Evolutionary conservation across 1,140 invertebrate genomes (phyloP).

Genomic region (Drosophila kohkoa): DNA sequence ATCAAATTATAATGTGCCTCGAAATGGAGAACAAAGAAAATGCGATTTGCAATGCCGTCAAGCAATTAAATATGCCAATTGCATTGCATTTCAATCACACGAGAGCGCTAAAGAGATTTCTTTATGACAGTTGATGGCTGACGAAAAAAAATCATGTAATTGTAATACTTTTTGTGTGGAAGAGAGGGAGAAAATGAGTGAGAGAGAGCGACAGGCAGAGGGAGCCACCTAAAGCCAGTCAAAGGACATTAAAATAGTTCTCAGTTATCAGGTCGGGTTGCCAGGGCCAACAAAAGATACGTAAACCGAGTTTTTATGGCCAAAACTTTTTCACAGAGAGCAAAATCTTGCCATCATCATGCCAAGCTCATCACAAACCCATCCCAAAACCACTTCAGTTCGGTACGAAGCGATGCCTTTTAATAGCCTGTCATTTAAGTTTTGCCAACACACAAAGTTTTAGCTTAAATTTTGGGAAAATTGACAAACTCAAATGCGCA

Average conservation of each 20-base stretch:
- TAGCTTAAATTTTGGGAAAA: slow-evolving; percentile 1
- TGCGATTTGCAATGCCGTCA: not conserved
- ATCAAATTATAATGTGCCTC: not conserved
- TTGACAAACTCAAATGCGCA: not conserved
- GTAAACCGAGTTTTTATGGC: slow-evolving; percentile 16
- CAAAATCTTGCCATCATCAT: too few species aligned
- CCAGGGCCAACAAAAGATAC: slow-evolving; percentile 20
- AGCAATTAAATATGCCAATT: slow-evolving; percentile 26
- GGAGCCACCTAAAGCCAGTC: too few species aligned
- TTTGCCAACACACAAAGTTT: slow-evolving; percentile 20
- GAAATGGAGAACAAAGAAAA: not conserved
- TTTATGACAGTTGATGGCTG: slow-evolving; percentile 8
- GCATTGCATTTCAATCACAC: slow-evolving; percentile 1
- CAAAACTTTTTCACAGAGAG: slow-evolving; percentile 24
- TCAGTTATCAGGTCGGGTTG: slow-evolving; percentile 14
- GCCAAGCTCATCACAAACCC: not conserved
- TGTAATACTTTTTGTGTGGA: not conserved
- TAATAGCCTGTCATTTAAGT: slow-evolving; percentile 32
- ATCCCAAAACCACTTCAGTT: slow-evolving; percentile 8
- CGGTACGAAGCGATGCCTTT: slow-evolving; percentile 4
- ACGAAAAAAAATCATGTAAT: not conserved
- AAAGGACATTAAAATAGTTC: slow-evolving; percentile 17
- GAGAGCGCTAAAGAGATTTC: not conserved
- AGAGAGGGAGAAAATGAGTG: not conserved
- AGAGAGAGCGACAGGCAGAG: too few species aligned